These are phyloP conservation scores for Odontomyia ornata DNA, from an alignment of 2,888 invertebrate species.

Conservation along the genomic window DNA sequence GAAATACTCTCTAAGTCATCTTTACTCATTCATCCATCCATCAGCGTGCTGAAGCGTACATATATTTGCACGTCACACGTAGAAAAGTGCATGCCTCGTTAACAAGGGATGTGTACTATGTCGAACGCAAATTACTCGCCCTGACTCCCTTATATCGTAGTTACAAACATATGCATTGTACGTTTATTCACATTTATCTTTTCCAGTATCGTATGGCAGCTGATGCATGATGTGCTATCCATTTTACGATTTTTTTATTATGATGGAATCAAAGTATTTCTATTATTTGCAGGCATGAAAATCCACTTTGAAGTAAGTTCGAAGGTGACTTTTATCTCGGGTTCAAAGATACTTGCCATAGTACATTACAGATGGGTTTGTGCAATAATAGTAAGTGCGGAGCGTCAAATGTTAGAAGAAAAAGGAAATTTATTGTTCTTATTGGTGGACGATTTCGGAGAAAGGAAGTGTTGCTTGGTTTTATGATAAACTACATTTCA, in stretches of 20 bases:
- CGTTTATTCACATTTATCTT: not conserved
- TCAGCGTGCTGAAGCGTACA: conserved; percentile 9
- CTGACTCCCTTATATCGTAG: not conserved
- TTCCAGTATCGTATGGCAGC: conserved; percentile 21
- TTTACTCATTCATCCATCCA: conserved; percentile 27
- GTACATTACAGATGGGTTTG: conserved; percentile 1
- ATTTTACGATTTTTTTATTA: conserved; percentile 51
- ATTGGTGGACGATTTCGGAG: too few species aligned
- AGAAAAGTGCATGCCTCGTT: conserved; percentile 46
- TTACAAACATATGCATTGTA: not conserved
- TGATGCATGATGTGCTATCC: conserved; percentile 39
- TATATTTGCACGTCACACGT: conserved; percentile 10
- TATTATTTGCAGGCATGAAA: conserved; percentile 50
- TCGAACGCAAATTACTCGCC: conserved; percentile 44
- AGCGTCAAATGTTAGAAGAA: not conserved
- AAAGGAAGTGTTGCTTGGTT: too few species aligned
- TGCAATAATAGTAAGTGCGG: not conserved
- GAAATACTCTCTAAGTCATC: conserved; percentile 1
- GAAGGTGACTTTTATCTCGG: conserved; percentile 3
- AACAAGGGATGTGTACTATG: conserved; percentile 33
- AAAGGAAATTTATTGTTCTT: not conserved
- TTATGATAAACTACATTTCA: too few species aligned
- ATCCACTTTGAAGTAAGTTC: conserved; percentile 29
- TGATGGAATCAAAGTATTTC: conserved; percentile 50
- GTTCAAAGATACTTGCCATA: not conserved